Conservation (phyloP, 2,888 invertebrate genomes). For the Mythimna ferrago region DNA sequence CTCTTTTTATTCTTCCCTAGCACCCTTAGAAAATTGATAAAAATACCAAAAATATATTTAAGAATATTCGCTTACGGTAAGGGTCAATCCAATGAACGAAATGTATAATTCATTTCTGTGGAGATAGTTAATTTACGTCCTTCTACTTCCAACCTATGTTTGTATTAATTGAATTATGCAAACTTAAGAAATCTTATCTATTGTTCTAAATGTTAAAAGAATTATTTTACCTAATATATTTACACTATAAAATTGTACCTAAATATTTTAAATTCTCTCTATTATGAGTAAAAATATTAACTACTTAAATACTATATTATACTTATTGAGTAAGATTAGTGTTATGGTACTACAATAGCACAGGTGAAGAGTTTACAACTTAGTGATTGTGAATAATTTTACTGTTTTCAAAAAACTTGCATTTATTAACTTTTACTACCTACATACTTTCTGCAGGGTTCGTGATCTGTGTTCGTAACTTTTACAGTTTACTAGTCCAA, state of each 20-base stretch:
- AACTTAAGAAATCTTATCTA: constrained; percentile 59
- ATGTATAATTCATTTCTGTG: constrained; percentile 37
- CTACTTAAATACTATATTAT: constrained; percentile 51
- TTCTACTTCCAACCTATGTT: constrained; percentile 47
- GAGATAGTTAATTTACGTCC: constrained; percentile 36
- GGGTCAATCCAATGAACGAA: constrained; percentile 45
- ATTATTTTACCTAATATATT: constrained; percentile 65
- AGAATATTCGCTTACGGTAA: constrained; percentile 60
- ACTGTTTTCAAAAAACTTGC: constrained; percentile 31
- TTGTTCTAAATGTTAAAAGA: constrained; percentile 61
- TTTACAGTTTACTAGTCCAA: constrained; percentile 72
- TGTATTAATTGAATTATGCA: constrained; percentile 49
- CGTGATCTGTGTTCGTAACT: constrained; percentile 77
- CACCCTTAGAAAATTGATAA: constrained; percentile 82
- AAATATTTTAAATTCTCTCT: constrained; percentile 61
- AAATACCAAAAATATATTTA: constrained; percentile 64
- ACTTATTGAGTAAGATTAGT: constrained; percentile 57
- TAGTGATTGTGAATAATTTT: constrained; percentile 52
- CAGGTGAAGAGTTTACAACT: constrained; percentile 42
- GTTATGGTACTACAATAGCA: constrained; percentile 42
- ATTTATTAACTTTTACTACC: constrained; percentile 51
- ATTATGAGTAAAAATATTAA: constrained; percentile 58
- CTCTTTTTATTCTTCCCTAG: constrained; percentile 90
- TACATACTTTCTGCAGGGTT: constrained; percentile 78
- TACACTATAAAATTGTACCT: constrained; percentile 62